Evolutionary conservation across 2,113 vertebrate species (phyloP).

Genomic region (Gasterosteus aculeatus): DNA sequence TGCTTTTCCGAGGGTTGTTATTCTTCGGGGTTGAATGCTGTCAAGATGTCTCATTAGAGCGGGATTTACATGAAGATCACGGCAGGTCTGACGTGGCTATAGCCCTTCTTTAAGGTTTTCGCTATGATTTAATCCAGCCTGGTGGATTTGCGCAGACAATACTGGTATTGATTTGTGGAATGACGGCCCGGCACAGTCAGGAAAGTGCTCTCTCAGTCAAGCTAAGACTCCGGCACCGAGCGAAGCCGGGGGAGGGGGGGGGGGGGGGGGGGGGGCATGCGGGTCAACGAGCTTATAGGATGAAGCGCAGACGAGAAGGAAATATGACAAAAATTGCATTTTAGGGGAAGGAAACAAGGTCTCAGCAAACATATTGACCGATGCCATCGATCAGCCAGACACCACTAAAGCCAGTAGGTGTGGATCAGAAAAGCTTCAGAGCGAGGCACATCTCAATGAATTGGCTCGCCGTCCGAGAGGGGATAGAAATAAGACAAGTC

Average conservation of each 20-base stretch:
- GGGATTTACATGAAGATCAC: slow-evolving; percentile 68
- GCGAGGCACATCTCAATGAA: slow-evolving; percentile 37
- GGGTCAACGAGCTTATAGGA: slow-evolving; percentile 65
- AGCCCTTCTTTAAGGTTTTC: slow-evolving; percentile 61
- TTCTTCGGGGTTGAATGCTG: slow-evolving; percentile 28
- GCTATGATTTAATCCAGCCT: slow-evolving; percentile 65
- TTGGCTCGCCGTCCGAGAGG: slow-evolving; percentile 28
- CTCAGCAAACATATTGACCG: slow-evolving; percentile 71
- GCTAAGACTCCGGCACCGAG: slow-evolving; percentile 44
- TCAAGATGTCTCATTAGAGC: slow-evolving; percentile 71
- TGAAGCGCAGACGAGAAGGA: slow-evolving; percentile 45
- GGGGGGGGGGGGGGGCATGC: slow-evolving; percentile 28
- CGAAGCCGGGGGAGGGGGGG: background rate
- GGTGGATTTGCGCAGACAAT: slow-evolving; percentile 65
- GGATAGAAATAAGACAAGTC: slow-evolving; percentile 46
- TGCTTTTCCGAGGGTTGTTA: slow-evolving; percentile 4
- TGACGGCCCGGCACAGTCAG: slow-evolving; percentile 49
- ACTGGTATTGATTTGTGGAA: slow-evolving; percentile 66
- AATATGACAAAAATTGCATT: slow-evolving; percentile 57
- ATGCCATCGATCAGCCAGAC: slow-evolving; percentile 60
- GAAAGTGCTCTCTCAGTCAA: slow-evolving; percentile 45
- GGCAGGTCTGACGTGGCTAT: slow-evolving; percentile 52
- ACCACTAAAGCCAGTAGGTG: slow-evolving; percentile 64
- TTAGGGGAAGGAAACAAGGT: slow-evolving; percentile 56
- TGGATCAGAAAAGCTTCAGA: slow-evolving; percentile 40